Conservation (phyloP, 2,797 vertebrate species). For the Cirrhinus mrigala region DNA sequence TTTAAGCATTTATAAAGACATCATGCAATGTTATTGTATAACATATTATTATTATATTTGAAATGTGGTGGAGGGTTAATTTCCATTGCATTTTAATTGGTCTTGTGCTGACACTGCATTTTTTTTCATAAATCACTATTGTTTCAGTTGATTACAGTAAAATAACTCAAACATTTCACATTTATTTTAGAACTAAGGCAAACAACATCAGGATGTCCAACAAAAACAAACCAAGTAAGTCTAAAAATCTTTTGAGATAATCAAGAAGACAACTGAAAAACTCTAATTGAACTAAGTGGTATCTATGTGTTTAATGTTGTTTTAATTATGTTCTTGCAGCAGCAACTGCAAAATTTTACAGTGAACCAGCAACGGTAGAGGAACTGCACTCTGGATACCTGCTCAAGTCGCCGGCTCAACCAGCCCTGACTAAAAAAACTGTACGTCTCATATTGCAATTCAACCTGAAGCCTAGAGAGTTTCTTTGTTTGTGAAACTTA, state of each 20-base stretch:
- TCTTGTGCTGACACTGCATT: not conserved
- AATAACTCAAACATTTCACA: not conserved
- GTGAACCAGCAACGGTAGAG: not conserved
- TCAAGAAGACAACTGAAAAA: not conserved
- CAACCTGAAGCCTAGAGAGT: not conserved
- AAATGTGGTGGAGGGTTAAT: not conserved
- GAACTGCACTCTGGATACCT: constrained; percentile 28
- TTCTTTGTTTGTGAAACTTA: not conserved
- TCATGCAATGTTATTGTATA: not conserved
- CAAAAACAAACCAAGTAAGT: constrained; percentile 34
- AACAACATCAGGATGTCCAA: constrained; percentile 2
- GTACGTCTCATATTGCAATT: not conserved
- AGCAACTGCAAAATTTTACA: constrained; percentile 1
- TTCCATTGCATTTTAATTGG: not conserved
- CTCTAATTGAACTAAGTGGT: not conserved
- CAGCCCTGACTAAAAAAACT: not conserved
- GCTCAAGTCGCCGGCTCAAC: constrained; percentile 23
- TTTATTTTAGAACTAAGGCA: constrained; percentile 15
- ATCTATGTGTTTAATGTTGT: not conserved
- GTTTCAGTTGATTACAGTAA: not conserved
- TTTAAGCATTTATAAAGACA: not conserved
- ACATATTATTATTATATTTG: not conserved
- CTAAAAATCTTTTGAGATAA: not conserved
- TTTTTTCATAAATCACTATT: not conserved
- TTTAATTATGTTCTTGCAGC: not conserved